A percentile compares a stretch with the other conserved stretches of the same genome.
Evolutionary conservation across 2,113 vertebrate species (phyloP).

Genomic region (Australoheros scitulus): DNA sequence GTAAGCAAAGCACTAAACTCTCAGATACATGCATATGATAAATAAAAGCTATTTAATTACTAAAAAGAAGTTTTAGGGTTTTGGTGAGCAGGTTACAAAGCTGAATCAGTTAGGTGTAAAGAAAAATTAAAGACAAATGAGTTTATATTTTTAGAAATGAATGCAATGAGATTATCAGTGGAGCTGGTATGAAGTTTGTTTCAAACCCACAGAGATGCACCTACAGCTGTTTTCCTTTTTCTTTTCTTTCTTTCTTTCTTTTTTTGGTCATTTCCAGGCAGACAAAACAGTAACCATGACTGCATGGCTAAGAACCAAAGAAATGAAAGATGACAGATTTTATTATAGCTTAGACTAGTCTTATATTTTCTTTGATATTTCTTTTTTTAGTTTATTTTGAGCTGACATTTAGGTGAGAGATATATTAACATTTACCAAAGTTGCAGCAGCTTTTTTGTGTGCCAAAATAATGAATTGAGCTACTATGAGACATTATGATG

Average conservation of each 20-base stretch:
- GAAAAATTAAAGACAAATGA: neutral
- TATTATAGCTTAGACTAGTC: neutral
- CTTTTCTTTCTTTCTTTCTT: neutral
- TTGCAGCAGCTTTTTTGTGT: neutral
- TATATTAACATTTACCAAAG: neutral
- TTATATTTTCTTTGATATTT: neutral
- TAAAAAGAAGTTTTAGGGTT: neutral
- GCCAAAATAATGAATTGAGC: neutral
- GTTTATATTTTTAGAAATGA: too few relatives aligned
- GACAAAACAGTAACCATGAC: neutral
- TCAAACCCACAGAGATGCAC: neutral
- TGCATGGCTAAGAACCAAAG: neutral
- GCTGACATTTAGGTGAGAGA: neutral
- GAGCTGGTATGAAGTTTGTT: neutral
- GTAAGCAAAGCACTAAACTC: too few relatives aligned
- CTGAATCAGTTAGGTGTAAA: neutral
- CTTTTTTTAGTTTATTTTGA: neutral
- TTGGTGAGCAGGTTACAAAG: too few relatives aligned
- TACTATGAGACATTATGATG: neutral
- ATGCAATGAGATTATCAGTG: neutral
- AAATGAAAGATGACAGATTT: neutral
- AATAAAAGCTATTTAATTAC: neutral
- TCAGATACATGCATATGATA: too few relatives aligned
- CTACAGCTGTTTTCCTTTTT: neutral
- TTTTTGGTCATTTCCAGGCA: neutral